Conservation (phyloP, 2,797 vertebrate species). For the Silurus aristotelis region DNA sequence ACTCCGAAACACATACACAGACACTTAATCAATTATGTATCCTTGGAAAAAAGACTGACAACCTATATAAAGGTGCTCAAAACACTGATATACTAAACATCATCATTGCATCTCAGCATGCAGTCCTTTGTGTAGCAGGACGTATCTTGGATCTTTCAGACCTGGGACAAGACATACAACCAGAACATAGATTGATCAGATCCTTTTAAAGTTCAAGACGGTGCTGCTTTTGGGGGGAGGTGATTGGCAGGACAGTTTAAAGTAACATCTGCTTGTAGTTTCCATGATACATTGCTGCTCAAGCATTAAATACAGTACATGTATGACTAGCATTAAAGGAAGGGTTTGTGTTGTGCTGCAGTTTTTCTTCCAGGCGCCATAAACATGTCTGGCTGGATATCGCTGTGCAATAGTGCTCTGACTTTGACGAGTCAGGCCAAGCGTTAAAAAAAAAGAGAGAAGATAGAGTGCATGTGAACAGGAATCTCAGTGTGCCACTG, state of each 20-base stretch:
- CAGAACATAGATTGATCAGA: slow-evolving; percentile 14
- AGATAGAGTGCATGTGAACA: not conserved
- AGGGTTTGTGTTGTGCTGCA: not conserved
- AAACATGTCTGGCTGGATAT: slow-evolving; percentile 11
- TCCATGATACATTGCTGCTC: not conserved
- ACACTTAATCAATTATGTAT: slow-evolving; percentile 24
- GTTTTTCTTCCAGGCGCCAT: slow-evolving; percentile 5
- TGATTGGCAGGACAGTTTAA: slow-evolving; percentile 10
- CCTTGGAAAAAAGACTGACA: not conserved
- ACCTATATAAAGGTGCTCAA: slow-evolving; percentile 17
- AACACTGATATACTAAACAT: not conserved
- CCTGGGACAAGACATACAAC: slow-evolving; percentile 4
- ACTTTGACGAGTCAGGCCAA: not conserved
- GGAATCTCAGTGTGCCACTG: not conserved
- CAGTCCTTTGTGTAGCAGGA: slow-evolving; percentile 7
- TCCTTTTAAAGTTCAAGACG: slow-evolving; percentile 9
- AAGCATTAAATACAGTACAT: slow-evolving; percentile 15
- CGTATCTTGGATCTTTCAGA: not conserved
- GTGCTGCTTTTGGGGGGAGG: not conserved
- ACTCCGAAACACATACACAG: not conserved
- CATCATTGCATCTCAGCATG: slow-evolving; percentile 38
- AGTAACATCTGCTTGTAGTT: slow-evolving; percentile 16
- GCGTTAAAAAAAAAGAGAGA: not conserved
- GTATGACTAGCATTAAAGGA: not conserved
- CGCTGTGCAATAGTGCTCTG: not conserved